Percentiles rank a stretch among this genome's conserved stretches.
Evolutionary conservation across 2,113 vertebrate species (phyloP).

Genomic region (Tor tambroides): DNA sequence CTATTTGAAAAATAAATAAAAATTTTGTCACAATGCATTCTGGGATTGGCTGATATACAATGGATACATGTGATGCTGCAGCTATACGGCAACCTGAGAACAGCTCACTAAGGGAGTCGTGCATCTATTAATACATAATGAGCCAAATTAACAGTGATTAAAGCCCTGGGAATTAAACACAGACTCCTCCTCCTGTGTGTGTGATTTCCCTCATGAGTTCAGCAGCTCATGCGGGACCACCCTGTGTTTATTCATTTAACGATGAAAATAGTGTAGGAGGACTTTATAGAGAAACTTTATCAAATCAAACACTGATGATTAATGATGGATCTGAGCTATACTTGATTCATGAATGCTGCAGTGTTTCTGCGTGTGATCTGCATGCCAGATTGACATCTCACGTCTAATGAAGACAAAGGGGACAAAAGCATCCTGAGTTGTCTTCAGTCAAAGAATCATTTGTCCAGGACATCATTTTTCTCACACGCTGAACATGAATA

Average conservation of each 20-base stretch:
- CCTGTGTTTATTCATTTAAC: background rate
- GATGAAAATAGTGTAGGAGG: background rate
- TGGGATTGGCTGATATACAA: background rate
- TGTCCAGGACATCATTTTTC: background rate
- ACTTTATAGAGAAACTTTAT: background rate
- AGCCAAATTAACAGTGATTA: conserved; percentile 96
- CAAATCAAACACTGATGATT: background rate
- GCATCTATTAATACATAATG: conserved; percentile 98
- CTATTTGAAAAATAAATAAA: background rate
- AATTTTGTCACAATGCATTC: background rate
- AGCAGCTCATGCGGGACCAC: background rate
- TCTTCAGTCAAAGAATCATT: background rate
- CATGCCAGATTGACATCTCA: background rate
- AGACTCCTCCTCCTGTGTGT: conserved; percentile 79
- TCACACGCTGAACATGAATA: background rate
- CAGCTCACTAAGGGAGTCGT: conserved; percentile 79
- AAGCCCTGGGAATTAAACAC: conserved; percentile 90
- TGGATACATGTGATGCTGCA: background rate
- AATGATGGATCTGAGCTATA: background rate
- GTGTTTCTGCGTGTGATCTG: background rate
- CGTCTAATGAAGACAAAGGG: background rate
- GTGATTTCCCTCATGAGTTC: background rate
- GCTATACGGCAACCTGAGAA: background rate
- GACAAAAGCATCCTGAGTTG: background rate
- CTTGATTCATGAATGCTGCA: background rate